These are phyloP conservation scores for Phycodurus eques DNA, from an alignment of 2,113 vertebrate species.

Conservation along the genomic window DNA sequence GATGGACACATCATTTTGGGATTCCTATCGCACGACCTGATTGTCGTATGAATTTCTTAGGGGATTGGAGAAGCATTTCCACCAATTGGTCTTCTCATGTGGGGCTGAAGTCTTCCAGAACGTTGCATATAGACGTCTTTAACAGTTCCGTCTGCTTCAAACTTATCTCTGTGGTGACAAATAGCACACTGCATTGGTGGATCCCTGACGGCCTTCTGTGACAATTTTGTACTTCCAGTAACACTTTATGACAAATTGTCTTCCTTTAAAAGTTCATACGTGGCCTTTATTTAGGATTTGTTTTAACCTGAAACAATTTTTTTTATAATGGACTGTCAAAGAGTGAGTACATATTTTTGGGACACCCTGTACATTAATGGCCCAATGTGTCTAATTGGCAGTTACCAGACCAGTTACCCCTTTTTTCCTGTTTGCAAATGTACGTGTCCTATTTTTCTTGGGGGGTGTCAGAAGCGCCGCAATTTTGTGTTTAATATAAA, in stretches of 20 bases:
- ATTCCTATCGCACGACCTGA: too few relatives aligned
- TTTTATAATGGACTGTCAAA: too few relatives aligned
- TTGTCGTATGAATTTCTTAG: too few relatives aligned
- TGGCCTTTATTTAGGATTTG: not conserved
- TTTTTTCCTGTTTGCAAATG: not conserved
- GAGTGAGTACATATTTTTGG: not conserved
- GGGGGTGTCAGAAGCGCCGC: not conserved
- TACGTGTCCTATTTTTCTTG: not conserved
- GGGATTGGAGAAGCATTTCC: too few relatives aligned
- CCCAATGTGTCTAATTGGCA: not conserved
- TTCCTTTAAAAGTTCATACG: too few relatives aligned
- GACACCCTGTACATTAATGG: not conserved
- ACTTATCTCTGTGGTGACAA: too few relatives aligned
- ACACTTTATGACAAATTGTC: too few relatives aligned
- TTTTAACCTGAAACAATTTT: not conserved
- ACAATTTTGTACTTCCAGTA: too few relatives aligned
- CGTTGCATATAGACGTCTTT: not conserved
- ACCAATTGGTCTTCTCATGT: not conserved
- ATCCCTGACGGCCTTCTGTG: too few relatives aligned
- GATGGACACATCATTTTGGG: too few relatives aligned
- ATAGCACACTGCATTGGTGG: too few relatives aligned
- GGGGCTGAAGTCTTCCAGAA: not conserved
- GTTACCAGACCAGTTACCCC: not conserved
- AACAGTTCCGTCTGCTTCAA: not conserved
- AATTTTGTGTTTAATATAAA: not conserved